phyloP scores from a whole-genome alignment of 2,113 vertebrate species.

The Elaphurus davidianus region DNA sequence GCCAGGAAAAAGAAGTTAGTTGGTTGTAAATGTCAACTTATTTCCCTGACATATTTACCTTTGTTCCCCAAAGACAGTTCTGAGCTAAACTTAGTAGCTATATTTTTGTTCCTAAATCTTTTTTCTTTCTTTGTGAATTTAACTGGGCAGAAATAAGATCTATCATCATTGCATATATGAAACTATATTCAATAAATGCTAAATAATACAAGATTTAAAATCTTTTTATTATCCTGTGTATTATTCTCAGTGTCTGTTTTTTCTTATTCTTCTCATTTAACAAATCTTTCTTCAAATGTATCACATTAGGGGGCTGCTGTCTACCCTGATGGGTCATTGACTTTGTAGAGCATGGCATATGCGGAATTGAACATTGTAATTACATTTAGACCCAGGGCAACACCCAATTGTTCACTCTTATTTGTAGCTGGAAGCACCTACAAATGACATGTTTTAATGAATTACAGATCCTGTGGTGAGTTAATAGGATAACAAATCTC shows the following conservation, averaged over 20 bases:
- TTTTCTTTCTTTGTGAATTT: not conserved
- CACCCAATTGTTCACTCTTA: conserved; percentile 12
- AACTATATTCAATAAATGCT: not conserved
- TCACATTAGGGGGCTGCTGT: not conserved
- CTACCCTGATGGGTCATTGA: not conserved
- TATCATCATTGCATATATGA: not conserved
- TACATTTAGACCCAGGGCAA: conserved; percentile 33
- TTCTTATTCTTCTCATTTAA: conserved; percentile 16
- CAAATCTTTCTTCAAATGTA: not conserved
- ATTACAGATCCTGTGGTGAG: conserved; percentile 30
- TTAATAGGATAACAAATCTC: conserved; percentile 47
- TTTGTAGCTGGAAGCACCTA: conserved; percentile 18
- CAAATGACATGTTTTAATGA: conserved; percentile 55
- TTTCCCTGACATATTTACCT: not conserved
- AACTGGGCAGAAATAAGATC: not conserved
- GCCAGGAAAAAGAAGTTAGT: not conserved
- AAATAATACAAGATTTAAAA: conserved; percentile 20
- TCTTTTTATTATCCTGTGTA: not conserved
- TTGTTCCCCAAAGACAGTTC: conserved; percentile 1
- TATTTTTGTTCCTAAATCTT: not conserved
- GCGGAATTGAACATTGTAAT: conserved; percentile 33
- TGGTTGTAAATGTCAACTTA: not conserved
- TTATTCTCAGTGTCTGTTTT: conserved; percentile 8
- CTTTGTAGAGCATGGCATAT: not conserved
- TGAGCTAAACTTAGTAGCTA: not conserved